Base-by-base conservation (phyloP, 2,113 vertebrate genomes). In the Canis aureus region DNA sequence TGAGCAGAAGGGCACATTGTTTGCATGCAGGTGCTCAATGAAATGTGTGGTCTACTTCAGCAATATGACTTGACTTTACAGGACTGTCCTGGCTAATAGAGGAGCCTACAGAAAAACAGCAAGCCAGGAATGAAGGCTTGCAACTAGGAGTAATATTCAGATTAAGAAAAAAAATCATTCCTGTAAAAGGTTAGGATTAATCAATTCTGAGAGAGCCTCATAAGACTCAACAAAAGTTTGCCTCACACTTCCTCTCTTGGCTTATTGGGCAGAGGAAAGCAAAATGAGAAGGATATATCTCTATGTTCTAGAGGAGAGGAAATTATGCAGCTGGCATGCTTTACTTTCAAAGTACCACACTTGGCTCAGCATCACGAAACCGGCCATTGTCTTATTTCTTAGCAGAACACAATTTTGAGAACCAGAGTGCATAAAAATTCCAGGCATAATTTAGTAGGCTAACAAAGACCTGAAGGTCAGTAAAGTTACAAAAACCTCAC, bases 381-480 rank as follows among this genome's bases (percentile, higher is more conserved):
- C 11, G 19, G 3, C 20, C 66, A 84, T 32, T 53, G 15, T 10
- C 19, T 27, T 92, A 55, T 35, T 69, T 2, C n/a, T 91, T 49
- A 27, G 53, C 16, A 74, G 66, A 93, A 82, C 49, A 95, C 71
- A 69, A 76, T 73, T 78, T 85, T 94, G 82, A 89, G 59, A 66
- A 29, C 55, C 23, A 73, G 12, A 80, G 64, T 64, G 29, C 80
- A 89, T 84, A 57, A 82, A n/a, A 29, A 73, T 64, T 32, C 38
- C 69, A 60, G 22, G 9, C 2, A 0, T 32, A 85, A 67, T 55
- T n/a, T 29, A 83, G 1, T 55, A 71, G 19, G 0, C 6, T 59
- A 53, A 38, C 49, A 59, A 93, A 76, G 19, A 89, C 35, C 11
- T n/a, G 27, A 73, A n/a, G 19, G 4, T 11, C 8, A 86, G 32